These are phyloP conservation scores for Megalurothrips usitatus DNA, from an alignment of 2,888 invertebrate genomes.

Conservation along the genomic window DNA sequence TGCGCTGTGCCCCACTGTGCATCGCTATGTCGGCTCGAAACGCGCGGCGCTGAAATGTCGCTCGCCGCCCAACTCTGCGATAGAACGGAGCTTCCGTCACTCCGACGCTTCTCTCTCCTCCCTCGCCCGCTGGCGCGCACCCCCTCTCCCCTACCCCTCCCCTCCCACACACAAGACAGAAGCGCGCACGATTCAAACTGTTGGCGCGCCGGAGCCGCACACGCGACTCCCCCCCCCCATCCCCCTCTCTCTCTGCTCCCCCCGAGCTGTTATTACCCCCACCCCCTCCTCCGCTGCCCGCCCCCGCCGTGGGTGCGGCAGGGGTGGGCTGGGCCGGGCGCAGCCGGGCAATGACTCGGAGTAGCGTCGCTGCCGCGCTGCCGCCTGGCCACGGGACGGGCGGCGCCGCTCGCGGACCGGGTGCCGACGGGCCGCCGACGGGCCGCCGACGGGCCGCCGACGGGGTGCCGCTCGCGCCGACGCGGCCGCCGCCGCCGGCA, in stretches of 20 bases:
- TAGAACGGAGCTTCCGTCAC: too few relatives aligned
- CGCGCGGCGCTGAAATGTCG: too few relatives aligned
- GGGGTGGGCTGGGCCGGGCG: slow-evolving; percentile 39
- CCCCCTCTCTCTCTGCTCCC: background rate
- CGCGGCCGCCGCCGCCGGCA: background rate
- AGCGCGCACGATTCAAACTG: background rate
- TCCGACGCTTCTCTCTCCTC: too few relatives aligned
- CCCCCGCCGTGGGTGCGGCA: slow-evolving; percentile 43
- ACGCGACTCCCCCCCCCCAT: background rate
- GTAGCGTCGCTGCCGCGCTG: slow-evolving; percentile 32
- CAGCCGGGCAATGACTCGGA: slow-evolving; percentile 41
- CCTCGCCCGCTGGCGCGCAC: too few relatives aligned
- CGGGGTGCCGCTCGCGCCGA: background rate
- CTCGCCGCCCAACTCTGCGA: too few relatives aligned
- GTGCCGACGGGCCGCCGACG: background rate
- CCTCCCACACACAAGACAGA: background rate
- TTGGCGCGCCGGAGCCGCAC: background rate
- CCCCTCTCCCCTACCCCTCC: background rate
- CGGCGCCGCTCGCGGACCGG: slow-evolving; percentile 55
- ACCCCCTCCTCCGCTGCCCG: slow-evolving; percentile 35
- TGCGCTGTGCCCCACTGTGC: too few relatives aligned
- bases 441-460: slow-evolving; percentile 41
- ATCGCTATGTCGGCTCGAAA: too few relatives aligned
- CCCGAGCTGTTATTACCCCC: background rate
- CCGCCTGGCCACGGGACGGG: slow-evolving; percentile 47